A percentile compares a stretch with the other conserved stretches of the same genome.
Evolutionary conservation across 1,140 invertebrate genomes (phyloP).

Genomic region (Hycleus phaleratus): DNA sequence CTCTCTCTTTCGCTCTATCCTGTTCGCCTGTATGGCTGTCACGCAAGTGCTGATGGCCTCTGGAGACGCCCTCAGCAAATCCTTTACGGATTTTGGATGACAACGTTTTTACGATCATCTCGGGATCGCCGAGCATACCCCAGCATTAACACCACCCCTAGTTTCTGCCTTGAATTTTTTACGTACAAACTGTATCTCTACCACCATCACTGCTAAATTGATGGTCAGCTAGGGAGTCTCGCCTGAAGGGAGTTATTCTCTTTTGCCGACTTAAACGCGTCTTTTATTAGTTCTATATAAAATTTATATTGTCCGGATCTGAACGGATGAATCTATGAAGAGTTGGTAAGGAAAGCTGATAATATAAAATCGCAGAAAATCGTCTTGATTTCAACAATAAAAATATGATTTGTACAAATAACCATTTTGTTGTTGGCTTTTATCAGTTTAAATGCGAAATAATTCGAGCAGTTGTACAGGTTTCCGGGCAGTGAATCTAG

Average conservation of each 20-base stretch:
- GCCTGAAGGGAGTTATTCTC: not conserved
- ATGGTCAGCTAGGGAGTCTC: constrained; percentile 22
- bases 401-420: too few relatives aligned
- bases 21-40: constrained; percentile 26
- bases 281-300: constrained; percentile 28
- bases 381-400: too few relatives aligned
- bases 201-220: constrained; percentile 8
- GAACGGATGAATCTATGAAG: not conserved
- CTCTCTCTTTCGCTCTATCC: too few relatives aligned
- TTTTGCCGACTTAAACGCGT: constrained; percentile 20
- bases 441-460: not conserved
- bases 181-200: constrained; percentile 21
- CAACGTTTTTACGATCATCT: constrained; percentile 34
- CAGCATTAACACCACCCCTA: constrained; percentile 22
- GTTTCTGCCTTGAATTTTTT: constrained; percentile 15
- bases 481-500: constrained; percentile 10
- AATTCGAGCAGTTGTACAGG: constrained; percentile 6
- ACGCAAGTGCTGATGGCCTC: constrained; percentile 28
- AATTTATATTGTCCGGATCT: constrained; percentile 20
- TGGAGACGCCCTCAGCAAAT: constrained; percentile 27
- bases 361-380: too few relatives aligned
- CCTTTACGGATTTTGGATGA: constrained; percentile 34
- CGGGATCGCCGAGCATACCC: constrained; percentile 18
- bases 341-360: too few relatives aligned
- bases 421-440: too few relatives aligned